Conservation (phyloP, 2,113 vertebrate species). For the Hymenochirus boettgeri region DNA sequence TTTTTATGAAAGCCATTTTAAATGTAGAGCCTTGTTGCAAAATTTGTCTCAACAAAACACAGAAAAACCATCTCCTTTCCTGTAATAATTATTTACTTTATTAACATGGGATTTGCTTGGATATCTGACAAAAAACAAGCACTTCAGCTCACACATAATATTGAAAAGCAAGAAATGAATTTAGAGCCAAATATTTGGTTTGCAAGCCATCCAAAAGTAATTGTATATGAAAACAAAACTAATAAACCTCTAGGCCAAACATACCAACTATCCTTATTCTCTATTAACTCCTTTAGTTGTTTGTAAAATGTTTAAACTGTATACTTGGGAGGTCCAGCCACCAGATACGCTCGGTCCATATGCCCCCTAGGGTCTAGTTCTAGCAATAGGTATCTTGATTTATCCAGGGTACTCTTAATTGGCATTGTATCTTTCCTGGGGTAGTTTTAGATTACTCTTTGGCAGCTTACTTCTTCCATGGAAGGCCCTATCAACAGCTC, state of each 20-base stretch:
- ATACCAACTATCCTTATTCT: constrained; percentile 10
- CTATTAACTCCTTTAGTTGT: background rate
- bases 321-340: no score
- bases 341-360: no score
- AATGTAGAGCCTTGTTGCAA: no score
- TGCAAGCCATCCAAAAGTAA: constrained; percentile 25
- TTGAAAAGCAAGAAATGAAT: background rate
- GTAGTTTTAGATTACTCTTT: no score
- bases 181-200: constrained; percentile 27
- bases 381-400: no score
- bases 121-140: background rate
- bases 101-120: constrained; percentile 16
- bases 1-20: no score
- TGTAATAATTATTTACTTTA: background rate
- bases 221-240: constrained; percentile 32
- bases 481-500: no score
- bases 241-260: constrained; percentile 25
- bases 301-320: no score
- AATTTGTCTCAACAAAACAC: background rate
- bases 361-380: no score
- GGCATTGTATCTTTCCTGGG: no score
- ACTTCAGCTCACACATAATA: constrained; percentile 2
- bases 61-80: background rate
- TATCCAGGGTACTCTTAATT: no score
- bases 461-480: no score